These are phyloP conservation scores for Eulithis prunata DNA, from an alignment of 2,888 invertebrate species.

Conservation along the genomic window DNA sequence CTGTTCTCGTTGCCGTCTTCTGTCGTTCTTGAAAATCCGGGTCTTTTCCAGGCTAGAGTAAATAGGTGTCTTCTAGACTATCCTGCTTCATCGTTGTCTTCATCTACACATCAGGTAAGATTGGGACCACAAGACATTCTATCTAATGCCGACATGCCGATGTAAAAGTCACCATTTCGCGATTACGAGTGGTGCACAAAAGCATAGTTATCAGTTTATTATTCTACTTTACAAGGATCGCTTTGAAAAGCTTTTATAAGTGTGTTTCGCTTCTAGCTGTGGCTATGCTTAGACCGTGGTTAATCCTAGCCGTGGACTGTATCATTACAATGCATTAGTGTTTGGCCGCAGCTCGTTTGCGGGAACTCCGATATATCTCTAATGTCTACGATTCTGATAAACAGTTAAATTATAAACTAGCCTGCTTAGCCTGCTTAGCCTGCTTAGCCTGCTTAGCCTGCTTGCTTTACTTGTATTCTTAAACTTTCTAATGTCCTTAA, in stretches of 20 bases:
- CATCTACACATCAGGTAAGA: too few relatives aligned
- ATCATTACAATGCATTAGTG: constrained; percentile 37
- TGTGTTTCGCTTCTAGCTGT: constrained; percentile 17
- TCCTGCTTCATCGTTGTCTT: too few relatives aligned
- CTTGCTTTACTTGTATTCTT: neutral
- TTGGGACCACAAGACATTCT: too few relatives aligned
- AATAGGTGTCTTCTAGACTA: too few relatives aligned
- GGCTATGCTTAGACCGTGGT: constrained; percentile 19
- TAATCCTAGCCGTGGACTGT: constrained; percentile 34
- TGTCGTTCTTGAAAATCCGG: neutral
- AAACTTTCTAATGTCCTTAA: neutral
- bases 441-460: neutral
- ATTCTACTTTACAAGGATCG: too few relatives aligned
- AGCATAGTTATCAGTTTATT: too few relatives aligned
- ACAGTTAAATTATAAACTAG: constrained; percentile 8
- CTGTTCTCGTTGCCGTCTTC: neutral
- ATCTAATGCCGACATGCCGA: too few relatives aligned
- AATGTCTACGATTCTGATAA: constrained; percentile 22
- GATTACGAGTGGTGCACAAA: too few relatives aligned
- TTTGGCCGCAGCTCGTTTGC: constrained; percentile 28
- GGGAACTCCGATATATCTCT: constrained; percentile 24
- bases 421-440: too few relatives aligned
- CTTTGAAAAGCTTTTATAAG: neutral
- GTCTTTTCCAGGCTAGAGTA: too few relatives aligned
- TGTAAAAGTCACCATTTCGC: too few relatives aligned